phyloP scores from a whole-genome alignment of 2,113 vertebrate genomes.

The Callospermophilus lateralis region DNA sequence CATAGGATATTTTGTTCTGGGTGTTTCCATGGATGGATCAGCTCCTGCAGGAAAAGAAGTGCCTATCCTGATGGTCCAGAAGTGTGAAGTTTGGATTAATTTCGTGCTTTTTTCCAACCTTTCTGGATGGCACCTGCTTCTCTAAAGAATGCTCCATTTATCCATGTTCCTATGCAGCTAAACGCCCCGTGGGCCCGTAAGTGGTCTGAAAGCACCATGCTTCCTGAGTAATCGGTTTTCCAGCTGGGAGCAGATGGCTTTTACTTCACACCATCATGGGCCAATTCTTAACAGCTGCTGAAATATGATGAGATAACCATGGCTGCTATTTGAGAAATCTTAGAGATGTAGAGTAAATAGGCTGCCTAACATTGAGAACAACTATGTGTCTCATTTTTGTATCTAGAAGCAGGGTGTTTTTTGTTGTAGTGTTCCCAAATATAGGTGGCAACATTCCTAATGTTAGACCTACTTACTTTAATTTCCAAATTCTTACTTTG shows the following conservation, averaged over 20 bases:
- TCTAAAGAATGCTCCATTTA: conserved; percentile 11
- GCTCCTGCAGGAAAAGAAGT: conserved; percentile 30
- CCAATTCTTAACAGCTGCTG: conserved; percentile 66
- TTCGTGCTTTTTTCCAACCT: neutral
- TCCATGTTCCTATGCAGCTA: conserved; percentile 21
- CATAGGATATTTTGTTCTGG: neutral
- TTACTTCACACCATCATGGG: conserved; percentile 44
- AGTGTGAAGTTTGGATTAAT: conserved; percentile 49
- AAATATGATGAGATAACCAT: conserved; percentile 53
- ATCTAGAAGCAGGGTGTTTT: neutral
- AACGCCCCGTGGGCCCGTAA: conserved; percentile 20
- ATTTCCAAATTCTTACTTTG: conserved; percentile 50
- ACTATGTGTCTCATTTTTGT: conserved; percentile 46
- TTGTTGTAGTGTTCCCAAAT: conserved; percentile 19
- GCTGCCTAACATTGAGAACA: conserved; percentile 53
- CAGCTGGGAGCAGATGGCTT: conserved; percentile 75
- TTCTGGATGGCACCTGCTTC: conserved; percentile 41
- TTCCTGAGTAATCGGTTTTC: conserved; percentile 65
- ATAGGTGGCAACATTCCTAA: neutral
- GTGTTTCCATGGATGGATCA: neutral
- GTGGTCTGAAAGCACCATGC: conserved; percentile 26
- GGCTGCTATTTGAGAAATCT: conserved; percentile 55
- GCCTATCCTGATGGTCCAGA: neutral
- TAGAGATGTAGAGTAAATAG: conserved; percentile 53
- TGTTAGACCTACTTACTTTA: neutral